Evolutionary conservation across 1,140 invertebrate genomes (phyloP).

Genomic region (Lordiphosa stackelbergi): DNA sequence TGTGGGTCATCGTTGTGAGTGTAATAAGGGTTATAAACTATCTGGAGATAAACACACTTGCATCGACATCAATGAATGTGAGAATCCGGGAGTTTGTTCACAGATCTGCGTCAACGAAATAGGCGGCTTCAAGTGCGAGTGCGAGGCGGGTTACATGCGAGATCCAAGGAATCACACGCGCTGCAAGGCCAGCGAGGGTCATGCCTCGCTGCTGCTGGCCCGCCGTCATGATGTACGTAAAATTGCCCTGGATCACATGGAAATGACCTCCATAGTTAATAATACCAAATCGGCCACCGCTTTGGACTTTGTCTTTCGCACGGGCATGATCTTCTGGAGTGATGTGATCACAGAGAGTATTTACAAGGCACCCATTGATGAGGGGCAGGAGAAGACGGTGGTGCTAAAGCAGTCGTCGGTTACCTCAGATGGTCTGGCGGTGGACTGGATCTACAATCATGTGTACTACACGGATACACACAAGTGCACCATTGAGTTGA

Average conservation of each 20-base stretch:
- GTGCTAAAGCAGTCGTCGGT: constrained; percentile 90
- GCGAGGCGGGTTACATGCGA: constrained; percentile 89
- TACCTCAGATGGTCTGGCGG: constrained; percentile 94
- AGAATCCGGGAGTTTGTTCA: constrained; percentile 91
- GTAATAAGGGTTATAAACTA: constrained; percentile 85
- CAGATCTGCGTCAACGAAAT: constrained; percentile 94
- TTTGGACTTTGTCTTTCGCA: constrained; percentile 92
- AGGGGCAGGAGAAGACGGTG: constrained; percentile 88
- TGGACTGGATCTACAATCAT: constrained; percentile 98
- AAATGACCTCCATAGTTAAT: constrained; percentile 93
- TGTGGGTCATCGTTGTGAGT: constrained; percentile 88
- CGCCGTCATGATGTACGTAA: constrained; percentile 92
- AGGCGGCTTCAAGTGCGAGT: constrained; percentile 95
- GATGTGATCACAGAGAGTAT: constrained; percentile 93
- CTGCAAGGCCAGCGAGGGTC: constrained; percentile 92
- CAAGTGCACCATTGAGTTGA: constrained; percentile 92
- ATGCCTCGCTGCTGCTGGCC: constrained; percentile 90
- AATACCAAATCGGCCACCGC: constrained; percentile 91
- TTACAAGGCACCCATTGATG: constrained; percentile 95
- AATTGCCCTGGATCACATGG: constrained; percentile 91
- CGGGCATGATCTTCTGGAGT: constrained; percentile 96
- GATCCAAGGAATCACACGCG: constrained; percentile 88
- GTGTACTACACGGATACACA: constrained; percentile 97
- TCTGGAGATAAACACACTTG: constrained; percentile 84
- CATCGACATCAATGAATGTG: constrained; percentile 95